A percentile compares a stretch with the other conserved stretches of the same genome.
These are phyloP conservation scores for Phragmatobia fuliginosa DNA, from an alignment of 2,888 invertebrate species.

Conservation along the genomic window DNA sequence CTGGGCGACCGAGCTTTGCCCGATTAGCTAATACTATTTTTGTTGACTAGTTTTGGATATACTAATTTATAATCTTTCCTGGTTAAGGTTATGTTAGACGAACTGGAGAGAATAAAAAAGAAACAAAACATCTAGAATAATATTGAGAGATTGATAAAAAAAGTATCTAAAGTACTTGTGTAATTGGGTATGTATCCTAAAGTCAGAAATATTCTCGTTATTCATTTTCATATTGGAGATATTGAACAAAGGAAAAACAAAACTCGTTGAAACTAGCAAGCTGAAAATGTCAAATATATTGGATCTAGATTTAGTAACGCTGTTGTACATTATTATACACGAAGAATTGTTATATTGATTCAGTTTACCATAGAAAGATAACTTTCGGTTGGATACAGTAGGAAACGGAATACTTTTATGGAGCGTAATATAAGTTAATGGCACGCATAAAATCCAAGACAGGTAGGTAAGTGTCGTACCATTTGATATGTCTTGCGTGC, in stretches of 20 bases:
- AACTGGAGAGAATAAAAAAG: background rate
- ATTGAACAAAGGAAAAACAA: background rate
- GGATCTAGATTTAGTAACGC: background rate
- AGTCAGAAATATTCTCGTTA: background rate
- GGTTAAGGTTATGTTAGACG: background rate
- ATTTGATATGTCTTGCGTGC: slow-evolving; percentile 48
- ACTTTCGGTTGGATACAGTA: slow-evolving; percentile 59
- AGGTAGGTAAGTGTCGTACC: slow-evolving; percentile 55
- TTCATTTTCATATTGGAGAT: background rate
- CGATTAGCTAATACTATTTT: too few relatives aligned
- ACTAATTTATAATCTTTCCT: background rate
- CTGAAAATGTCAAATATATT: background rate
- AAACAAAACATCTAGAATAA: too few relatives aligned
- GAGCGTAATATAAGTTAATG: slow-evolving; percentile 77
- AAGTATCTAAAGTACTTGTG: background rate
- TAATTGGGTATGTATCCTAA: background rate
- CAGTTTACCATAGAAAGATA: slow-evolving; percentile 55
- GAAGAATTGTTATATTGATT: slow-evolving; percentile 21
- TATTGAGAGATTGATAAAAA: background rate
- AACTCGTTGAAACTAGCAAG: too few relatives aligned
- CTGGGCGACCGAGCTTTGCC: too few relatives aligned
- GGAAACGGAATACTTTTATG: slow-evolving; percentile 73
- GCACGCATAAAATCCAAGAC: slow-evolving; percentile 71
- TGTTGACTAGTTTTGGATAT: too few relatives aligned
- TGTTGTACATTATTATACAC: background rate